Percentiles rank a stretch among this genome's conserved stretches.
These are phyloP conservation scores for Hepsetus odoe DNA, from an alignment of 2,113 vertebrate genomes.

Conservation along the genomic window DNA sequence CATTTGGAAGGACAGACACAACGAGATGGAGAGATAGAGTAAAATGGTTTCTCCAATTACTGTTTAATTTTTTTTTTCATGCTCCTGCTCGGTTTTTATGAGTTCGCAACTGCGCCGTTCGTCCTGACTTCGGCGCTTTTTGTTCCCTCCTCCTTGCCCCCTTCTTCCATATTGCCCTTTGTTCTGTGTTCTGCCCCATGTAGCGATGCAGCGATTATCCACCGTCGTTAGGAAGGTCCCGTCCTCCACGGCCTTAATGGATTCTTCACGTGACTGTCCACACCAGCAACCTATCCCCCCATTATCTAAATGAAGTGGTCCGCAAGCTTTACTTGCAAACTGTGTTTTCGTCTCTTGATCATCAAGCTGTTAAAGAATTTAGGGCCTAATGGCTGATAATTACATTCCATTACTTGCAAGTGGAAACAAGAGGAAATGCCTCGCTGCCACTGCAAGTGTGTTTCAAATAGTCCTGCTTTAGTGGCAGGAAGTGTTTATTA, in stretches of 20 bases:
- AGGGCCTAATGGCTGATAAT: neutral
- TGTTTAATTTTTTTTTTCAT: neutral
- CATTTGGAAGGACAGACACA: neutral
- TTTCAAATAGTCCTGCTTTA: neutral
- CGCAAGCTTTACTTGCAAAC: neutral
- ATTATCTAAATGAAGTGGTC: neutral
- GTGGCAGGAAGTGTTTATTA: neutral
- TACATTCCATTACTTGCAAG: neutral
- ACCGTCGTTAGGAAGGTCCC: neutral
- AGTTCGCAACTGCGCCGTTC: too few relatives aligned
- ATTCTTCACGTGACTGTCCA: slow-evolving; percentile 1
- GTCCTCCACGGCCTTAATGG: neutral
- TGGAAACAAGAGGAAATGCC: neutral
- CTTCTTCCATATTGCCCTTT: neutral
- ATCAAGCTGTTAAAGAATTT: neutral
- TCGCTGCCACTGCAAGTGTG: neutral
- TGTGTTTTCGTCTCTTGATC: slow-evolving; percentile 2
- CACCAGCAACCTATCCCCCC: neutral
- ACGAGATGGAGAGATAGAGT: slow-evolving; percentile 1
- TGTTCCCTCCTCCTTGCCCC: neutral
- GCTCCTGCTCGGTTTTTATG: neutral
- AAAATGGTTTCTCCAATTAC: neutral
- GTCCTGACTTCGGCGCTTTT: neutral
- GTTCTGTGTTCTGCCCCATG: neutral
- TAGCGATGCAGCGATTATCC: neutral